Conservation (phyloP, 1,140 invertebrate genomes). For the Apis florea region DNA sequence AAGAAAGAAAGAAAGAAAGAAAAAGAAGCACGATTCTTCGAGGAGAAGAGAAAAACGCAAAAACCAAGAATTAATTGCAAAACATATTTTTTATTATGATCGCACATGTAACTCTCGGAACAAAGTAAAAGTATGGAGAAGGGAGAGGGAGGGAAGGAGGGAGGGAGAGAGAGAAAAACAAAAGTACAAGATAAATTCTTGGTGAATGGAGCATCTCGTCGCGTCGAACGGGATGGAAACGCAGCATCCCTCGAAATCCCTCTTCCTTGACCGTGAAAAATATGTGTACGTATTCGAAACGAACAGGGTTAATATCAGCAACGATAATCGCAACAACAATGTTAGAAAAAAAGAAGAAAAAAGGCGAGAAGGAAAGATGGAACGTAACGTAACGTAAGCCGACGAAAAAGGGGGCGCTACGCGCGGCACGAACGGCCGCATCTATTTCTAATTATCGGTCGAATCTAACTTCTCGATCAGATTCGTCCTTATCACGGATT, state of each 20-base stretch:
- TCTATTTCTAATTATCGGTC: constrained; percentile 50
- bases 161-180: background rate
- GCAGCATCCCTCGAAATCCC: no score
- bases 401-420: constrained; percentile 22
- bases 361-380: background rate
- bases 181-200: constrained; percentile 9
- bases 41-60: background rate
- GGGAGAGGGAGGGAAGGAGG: background rate
- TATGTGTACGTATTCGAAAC: no score
- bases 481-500: constrained; percentile 72
- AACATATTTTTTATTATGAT: constrained; percentile 53
- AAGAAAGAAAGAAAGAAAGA: background rate
- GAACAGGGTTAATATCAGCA: background rate
- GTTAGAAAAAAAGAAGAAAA: background rate
- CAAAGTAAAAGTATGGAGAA: constrained; percentile 24
- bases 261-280: no score
- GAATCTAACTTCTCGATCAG: constrained; percentile 37
- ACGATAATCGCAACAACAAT: background rate
- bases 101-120: background rate
- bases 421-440: background rate
- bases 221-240: background rate
- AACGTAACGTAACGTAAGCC: constrained; percentile 39
- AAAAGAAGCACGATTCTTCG: background rate
- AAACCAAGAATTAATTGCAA: constrained; percentile 40
- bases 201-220: background rate